phyloP scores from a whole-genome alignment of 2,888 invertebrate species.

The Drosophila siamana region DNA sequence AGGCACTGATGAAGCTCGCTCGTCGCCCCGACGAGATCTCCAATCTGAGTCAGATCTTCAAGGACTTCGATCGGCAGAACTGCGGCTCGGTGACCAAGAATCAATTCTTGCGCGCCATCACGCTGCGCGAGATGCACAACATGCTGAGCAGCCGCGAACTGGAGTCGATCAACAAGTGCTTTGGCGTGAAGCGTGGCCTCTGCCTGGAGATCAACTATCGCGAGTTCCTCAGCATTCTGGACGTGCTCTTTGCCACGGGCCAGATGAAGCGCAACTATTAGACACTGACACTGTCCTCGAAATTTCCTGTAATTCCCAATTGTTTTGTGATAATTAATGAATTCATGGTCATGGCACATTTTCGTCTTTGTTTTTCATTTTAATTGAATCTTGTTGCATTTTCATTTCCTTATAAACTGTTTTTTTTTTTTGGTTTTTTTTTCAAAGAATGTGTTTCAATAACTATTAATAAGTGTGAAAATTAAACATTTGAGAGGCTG shows the following conservation, averaged over 20 bases:
- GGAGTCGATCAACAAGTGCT: constrained; percentile 90
- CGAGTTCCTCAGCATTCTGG: constrained; percentile 89
- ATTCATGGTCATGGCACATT: neutral
- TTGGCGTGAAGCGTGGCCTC: constrained; percentile 88
- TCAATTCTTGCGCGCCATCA: constrained; percentile 89
- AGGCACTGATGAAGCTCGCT: constrained; percentile 89
- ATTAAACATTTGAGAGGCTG: constrained; percentile 32
- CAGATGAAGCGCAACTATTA: constrained; percentile 83
- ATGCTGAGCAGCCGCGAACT: constrained; percentile 89
- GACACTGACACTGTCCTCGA: constrained; percentile 13
- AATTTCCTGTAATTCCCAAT: constrained; percentile 39
- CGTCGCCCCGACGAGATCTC: constrained; percentile 89
- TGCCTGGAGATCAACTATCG: constrained; percentile 90
- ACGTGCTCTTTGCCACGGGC: constrained; percentile 88
- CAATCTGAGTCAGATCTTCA: constrained; percentile 89
- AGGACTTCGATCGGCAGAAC: constrained; percentile 89
- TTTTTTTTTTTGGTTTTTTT: constrained; percentile 15
- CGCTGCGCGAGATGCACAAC: constrained; percentile 88
- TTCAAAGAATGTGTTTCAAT: constrained; percentile 31
- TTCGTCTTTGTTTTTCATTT: constrained; percentile 19
- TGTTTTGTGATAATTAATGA: constrained; percentile 5
- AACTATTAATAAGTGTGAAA: constrained; percentile 51
- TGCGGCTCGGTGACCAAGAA: constrained; percentile 89
- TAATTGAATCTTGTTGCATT: constrained; percentile 48
- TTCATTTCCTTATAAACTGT: constrained; percentile 15